Evolutionary conservation across 1,140 invertebrate genomes (phyloP), one percentile per base, ranked within the genome.

Genomic region (Paraescarpia echinospica): DNA sequence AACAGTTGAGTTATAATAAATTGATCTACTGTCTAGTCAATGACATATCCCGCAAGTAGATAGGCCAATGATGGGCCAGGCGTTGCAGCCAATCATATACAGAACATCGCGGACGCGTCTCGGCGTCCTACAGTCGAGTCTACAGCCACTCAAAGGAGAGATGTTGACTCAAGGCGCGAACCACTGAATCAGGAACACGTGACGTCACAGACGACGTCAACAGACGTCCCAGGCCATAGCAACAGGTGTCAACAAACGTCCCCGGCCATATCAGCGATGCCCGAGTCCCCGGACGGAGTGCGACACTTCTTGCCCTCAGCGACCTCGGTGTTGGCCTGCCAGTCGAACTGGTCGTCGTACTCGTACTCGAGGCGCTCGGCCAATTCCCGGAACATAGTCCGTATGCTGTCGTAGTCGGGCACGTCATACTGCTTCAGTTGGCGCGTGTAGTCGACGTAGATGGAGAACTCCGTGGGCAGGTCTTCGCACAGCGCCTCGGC

Each of bases 391-490:
- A 99, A 99, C 95, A 99, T 97, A 96, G 98, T 98, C 94, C 98
- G 97, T 95, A 99, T 97, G 97, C 99, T 99, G 96, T 99, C 99
- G 97, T 99, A 99, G 96, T 99, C 99, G 48, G 99, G 99, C 93
- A 98, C 99, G 97, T 99, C 99, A 97, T 99, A 99, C 97, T 99
- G 99, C 96, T 99, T 99, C 95, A 99, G 97, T 96, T 98, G 97
- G 94, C 99, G 97, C 92, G 99, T 99, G 97, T 99, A 99, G 94
- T 98, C 97, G 94, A 99, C 97, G 96, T 99, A 99, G 95, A 98
- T 99, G 93, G 99, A 98, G 97, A 99, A 93, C 89, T 93, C 93
- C 41, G 89, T 51, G 5, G 94, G 94, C 89, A 92, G 51, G 31
- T 90, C 89, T 22, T 92, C 35, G 48, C 94, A 94, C 34, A 94